Conservation (phyloP, 2,113 vertebrate species). For the Nibea coibor region DNA sequence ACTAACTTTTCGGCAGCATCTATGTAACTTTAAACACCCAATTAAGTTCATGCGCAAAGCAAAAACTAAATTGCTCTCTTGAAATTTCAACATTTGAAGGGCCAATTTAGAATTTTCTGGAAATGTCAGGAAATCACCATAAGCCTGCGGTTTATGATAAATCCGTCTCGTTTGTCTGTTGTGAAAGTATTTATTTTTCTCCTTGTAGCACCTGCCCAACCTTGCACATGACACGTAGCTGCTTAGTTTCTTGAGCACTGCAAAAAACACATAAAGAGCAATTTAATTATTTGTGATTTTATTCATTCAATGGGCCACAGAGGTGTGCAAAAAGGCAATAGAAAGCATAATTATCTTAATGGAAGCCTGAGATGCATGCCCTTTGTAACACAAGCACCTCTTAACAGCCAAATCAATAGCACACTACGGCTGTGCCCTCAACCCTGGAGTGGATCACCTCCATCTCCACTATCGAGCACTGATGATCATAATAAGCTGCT, state of each 20-base stretch:
- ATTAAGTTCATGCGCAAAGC: not conserved
- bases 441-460: conserved; percentile 77
- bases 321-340: conserved; percentile 74
- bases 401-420: conserved; percentile 83
- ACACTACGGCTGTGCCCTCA: conserved; percentile 64
- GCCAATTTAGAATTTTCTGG: conserved; percentile 30
- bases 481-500: conserved; percentile 83
- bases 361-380: conserved; percentile 80
- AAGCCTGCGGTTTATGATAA: conserved; percentile 24
- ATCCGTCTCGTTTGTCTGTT: not conserved
- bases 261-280: conserved; percentile 67
- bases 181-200: conserved; percentile 20
- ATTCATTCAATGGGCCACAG: conserved; percentile 74
- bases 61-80: conserved; percentile 1
- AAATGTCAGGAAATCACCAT: conserved; percentile 24
- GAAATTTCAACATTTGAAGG: conserved; percentile 22
- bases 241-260: conserved; percentile 52
- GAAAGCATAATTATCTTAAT: conserved; percentile 82
- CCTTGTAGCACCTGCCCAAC: conserved; percentile 27
- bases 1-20: conserved; percentile 18
- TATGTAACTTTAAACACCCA: conserved; percentile 39
- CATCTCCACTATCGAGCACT: conserved; percentile 73
- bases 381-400: conserved; percentile 83
- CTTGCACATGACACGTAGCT: conserved; percentile 21
- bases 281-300: conserved; percentile 79